These are phyloP conservation scores for Aldrovandia affinis DNA, from an alignment of 2,797 vertebrate species.

Conservation along the genomic window DNA sequence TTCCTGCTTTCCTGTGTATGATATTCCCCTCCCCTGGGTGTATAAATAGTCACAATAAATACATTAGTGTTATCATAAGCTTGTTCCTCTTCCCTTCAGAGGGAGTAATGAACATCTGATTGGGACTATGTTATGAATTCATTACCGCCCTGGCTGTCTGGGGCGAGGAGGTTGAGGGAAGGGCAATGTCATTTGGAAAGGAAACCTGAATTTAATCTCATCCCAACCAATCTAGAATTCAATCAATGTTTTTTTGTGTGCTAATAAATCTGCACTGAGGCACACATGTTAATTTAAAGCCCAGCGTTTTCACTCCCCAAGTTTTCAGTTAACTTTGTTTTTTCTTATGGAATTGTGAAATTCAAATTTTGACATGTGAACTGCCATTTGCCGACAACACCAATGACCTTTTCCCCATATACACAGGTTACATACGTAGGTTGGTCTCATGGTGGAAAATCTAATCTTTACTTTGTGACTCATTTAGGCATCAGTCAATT, in stretches of 20 bases:
- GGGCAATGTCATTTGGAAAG: constrained; percentile 45
- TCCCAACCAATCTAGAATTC: constrained; percentile 43
- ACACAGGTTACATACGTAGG: too few species aligned
- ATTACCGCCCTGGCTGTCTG: constrained; percentile 53
- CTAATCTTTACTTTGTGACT: too few species aligned
- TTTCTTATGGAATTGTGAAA: neutral
- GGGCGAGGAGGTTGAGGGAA: constrained; percentile 37
- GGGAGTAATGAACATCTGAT: constrained; percentile 59
- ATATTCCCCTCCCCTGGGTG: neutral
- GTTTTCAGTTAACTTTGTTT: neutral
- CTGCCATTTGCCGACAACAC: neutral
- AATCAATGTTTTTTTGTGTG: constrained; percentile 42
- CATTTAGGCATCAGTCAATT: too few species aligned
- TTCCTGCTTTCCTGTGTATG: neutral
- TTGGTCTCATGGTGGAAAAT: too few species aligned
- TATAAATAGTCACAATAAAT: constrained; percentile 27
- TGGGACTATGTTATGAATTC: constrained; percentile 55
- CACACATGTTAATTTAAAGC: neutral
- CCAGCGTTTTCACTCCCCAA: neutral
- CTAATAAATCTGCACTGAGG: constrained; percentile 43
- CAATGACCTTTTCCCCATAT: neutral
- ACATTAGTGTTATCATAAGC: constrained; percentile 18
- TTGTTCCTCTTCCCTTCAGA: constrained; percentile 42
- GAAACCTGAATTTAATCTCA: constrained; percentile 48
- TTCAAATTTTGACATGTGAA: neutral